These are phyloP conservation scores for Helobdella robusta DNA, from an alignment of 2,888 invertebrate species.

Conservation along the genomic window DNA sequence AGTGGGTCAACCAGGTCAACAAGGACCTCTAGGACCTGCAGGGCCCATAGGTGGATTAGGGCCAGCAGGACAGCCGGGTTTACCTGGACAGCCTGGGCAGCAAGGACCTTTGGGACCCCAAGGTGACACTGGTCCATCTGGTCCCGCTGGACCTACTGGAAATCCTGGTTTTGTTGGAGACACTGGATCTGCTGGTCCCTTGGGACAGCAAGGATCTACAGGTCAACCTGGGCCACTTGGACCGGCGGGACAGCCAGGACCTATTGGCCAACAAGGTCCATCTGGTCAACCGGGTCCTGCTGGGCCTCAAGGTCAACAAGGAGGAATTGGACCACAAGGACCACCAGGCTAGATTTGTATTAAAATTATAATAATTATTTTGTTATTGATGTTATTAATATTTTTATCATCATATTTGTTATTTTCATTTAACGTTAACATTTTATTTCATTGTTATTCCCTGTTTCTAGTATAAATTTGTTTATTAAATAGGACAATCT, in stretches of 20 bases:
- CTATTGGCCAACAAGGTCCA: conserved; percentile 18
- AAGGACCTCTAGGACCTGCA: conserved; percentile 14
- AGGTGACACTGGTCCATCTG: conserved; percentile 28
- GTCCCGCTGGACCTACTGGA: conserved; percentile 19
- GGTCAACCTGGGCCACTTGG: conserved; percentile 28
- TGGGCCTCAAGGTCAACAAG: conserved; percentile 26
- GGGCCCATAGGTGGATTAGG: conserved; percentile 24
- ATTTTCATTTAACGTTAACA: neutral
- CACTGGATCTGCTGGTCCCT: conserved; percentile 21
- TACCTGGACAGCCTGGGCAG: conserved; percentile 26
- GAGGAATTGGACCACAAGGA: neutral
- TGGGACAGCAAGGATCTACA: conserved; percentile 16
- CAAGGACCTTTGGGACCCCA: conserved; percentile 26
- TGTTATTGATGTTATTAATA: neutral
- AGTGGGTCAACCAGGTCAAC: conserved; percentile 23
- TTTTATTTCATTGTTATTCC: neutral
- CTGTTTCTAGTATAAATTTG: conserved; percentile 3
- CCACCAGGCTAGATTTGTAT: neutral
- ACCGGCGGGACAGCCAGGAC: conserved; percentile 18
- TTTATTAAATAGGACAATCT: conserved; percentile 25
- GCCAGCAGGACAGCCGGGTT: conserved; percentile 26
- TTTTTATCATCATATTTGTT: no score
- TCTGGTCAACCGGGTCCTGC: conserved; percentile 25
- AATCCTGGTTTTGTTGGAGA: conserved; percentile 25
- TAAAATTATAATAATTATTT: neutral